These are phyloP conservation scores for Catostomus latipinnis DNA, from an alignment of 2,797 vertebrate species.

Conservation along the genomic window DNA sequence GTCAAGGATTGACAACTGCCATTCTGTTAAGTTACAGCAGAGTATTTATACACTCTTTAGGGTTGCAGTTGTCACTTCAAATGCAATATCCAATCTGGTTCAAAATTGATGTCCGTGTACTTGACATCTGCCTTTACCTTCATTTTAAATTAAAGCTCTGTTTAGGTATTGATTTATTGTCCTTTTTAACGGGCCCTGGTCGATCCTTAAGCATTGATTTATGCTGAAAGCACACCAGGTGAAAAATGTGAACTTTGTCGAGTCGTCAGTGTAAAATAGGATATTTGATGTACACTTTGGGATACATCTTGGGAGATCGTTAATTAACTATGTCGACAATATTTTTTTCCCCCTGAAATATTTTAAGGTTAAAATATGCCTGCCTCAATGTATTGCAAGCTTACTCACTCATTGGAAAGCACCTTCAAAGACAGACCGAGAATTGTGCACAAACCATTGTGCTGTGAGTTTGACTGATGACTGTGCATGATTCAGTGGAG, in stretches of 20 bases:
- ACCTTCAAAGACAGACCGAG: not conserved
- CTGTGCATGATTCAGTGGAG: conserved; percentile 5
- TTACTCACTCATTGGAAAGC: not conserved
- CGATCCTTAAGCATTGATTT: conserved; percentile 38
- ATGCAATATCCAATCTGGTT: conserved; percentile 34
- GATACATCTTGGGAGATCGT: conserved; percentile 23
- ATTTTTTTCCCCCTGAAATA: conserved; percentile 1
- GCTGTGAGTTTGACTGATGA: conserved; percentile 40
- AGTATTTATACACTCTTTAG: conserved; percentile 28
- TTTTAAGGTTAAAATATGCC: conserved; percentile 35
- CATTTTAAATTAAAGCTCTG: conserved; percentile 40
- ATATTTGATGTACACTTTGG: conserved; percentile 34
- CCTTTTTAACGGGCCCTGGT: conserved; percentile 31
- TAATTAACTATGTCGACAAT: conserved; percentile 47
- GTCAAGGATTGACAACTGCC: conserved; percentile 30
- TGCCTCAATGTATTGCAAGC: conserved; percentile 25
- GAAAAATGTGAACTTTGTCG: conserved; percentile 24
- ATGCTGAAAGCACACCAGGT: conserved; percentile 41
- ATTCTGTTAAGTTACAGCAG: conserved; percentile 29
- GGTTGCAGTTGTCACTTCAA: conserved; percentile 29
- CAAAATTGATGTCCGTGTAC: conserved; percentile 22
- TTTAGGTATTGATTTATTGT: conserved; percentile 45
- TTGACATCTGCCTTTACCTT: conserved; percentile 26
- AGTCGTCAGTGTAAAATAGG: conserved; percentile 26
- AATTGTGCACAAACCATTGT: no score